Evolutionary conservation across 1,140 invertebrate species (phyloP).

Genomic region (Drosophila miranda): DNA sequence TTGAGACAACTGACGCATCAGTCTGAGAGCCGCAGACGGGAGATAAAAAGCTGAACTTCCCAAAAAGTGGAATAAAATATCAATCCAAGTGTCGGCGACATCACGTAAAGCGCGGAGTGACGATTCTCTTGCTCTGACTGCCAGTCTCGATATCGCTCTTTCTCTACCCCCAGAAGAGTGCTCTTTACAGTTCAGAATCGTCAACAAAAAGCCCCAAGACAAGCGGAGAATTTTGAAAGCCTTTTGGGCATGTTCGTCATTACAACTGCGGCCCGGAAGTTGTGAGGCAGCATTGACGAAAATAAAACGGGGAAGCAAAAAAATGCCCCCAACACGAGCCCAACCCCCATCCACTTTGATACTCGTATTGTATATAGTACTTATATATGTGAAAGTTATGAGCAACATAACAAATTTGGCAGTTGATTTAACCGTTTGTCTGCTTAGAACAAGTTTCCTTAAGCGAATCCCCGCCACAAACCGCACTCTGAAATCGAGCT

Average conservation of each 20-base stretch:
- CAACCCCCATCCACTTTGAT: conserved; percentile 35
- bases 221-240: conserved; percentile 17
- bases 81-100: conserved; percentile 41
- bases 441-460: conserved; percentile 61
- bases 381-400: conserved; percentile 16
- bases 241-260: conserved; percentile 30
- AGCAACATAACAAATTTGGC: conserved; percentile 54
- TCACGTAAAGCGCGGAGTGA: conserved; percentile 56
- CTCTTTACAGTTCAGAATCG: conserved; percentile 7
- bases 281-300: conserved; percentile 37
- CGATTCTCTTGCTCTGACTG: conserved; percentile 10
- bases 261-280: conserved; percentile 51
- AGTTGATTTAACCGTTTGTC: conserved; percentile 36
- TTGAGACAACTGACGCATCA: conserved; percentile 58
- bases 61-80: conserved; percentile 25
- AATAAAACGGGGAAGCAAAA: conserved; percentile 69
- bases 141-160: conserved; percentile 1
- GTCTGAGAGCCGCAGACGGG: conserved; percentile 33
- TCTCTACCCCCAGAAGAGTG: conserved; percentile 15
- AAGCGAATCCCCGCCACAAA: conserved; percentile 5
- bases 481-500: not conserved
- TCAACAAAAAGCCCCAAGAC: conserved; percentile 1
- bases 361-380: not conserved
- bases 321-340: conserved; percentile 30
- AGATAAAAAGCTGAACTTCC: conserved; percentile 37